A percentile compares a stretch with the other conserved stretches of the same genome.
Evolutionary conservation across 1,140 invertebrate genomes (phyloP).

Genomic region (Planococcus citri): DNA sequence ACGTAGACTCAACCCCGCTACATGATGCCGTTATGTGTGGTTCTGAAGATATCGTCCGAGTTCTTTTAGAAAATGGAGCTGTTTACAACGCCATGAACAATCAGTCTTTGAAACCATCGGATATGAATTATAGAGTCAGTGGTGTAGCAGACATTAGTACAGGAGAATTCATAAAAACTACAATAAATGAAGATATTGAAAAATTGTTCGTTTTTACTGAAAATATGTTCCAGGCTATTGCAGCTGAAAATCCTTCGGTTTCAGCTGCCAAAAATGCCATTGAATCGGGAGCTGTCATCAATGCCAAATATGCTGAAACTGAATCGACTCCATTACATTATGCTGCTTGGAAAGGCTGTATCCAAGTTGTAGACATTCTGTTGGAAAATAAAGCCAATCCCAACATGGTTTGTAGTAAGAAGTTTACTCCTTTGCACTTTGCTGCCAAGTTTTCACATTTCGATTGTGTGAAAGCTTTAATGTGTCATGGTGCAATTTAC

Average conservation of each 20-base stretch:
- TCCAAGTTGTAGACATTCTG: slow-evolving; percentile 50
- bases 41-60: slow-evolving; percentile 58
- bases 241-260: slow-evolving; percentile 9
- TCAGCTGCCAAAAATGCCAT: slow-evolving; percentile 14
- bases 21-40: slow-evolving; percentile 89
- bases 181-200: slow-evolving; percentile 22
- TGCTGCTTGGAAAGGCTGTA: slow-evolving; percentile 82
- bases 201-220: slow-evolving; percentile 23
- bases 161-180: slow-evolving; percentile 33
- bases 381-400: slow-evolving; percentile 37
- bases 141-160: slow-evolving; percentile 24
- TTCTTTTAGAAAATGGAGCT: slow-evolving; percentile 64
- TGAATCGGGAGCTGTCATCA: neutral
- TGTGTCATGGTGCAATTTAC: too few species aligned
- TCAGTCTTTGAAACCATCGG: slow-evolving; percentile 78
- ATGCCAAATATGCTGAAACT: neutral
- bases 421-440: neutral
- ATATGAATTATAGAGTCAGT: slow-evolving; percentile 56
- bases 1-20: slow-evolving; percentile 76
- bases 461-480: too few species aligned
- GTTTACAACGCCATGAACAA: slow-evolving; percentile 61
- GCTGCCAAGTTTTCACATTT: neutral
- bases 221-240: slow-evolving; percentile 16
- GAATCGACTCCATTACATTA: slow-evolving; percentile 90
- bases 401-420: slow-evolving; percentile 20